These are phyloP conservation scores for Pelodiscus sinensis DNA, from an alignment of 2,113 vertebrate genomes.

Conservation along the genomic window DNA sequence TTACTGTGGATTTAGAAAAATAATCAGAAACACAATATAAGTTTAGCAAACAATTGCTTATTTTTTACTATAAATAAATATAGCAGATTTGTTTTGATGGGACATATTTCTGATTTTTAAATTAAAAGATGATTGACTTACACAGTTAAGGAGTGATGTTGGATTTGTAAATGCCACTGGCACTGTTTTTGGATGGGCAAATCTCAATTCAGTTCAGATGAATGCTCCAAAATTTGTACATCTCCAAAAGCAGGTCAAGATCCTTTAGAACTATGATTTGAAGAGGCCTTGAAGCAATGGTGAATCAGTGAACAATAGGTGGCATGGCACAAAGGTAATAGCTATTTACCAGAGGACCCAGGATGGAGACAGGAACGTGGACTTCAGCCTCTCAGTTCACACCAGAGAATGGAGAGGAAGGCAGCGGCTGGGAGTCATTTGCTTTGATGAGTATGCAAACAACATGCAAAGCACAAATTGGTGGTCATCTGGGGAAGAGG, in stretches of 20 bases:
- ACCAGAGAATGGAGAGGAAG: rapidly evolving
- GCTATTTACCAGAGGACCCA: not conserved
- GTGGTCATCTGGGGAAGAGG: not conserved
- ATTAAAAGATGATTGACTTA: constrained; percentile 22
- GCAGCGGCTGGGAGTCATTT: not conserved
- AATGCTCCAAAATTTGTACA: constrained; percentile 12
- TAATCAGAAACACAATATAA: constrained; percentile 72
- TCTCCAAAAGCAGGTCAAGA: not conserved
- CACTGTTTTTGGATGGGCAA: constrained; percentile 8
- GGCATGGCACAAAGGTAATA: not conserved
- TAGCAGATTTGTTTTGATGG: constrained; percentile 36
- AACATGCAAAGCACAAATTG: not conserved
- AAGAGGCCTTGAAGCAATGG: not conserved
- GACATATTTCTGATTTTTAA: constrained; percentile 29
- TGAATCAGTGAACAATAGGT: not conserved
- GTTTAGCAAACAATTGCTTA: constrained; percentile 57
- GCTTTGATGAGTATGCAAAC: not conserved
- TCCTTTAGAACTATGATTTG: not conserved
- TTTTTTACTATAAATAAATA: constrained; percentile 61
- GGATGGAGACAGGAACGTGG: not conserved
- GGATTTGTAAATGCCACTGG: not conserved
- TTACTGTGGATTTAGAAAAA: constrained; percentile 78
- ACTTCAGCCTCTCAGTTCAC: not conserved
- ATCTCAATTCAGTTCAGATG: not conserved
- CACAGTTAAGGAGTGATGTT: not conserved